Percentiles rank a stretch among this genome's conserved stretches.
Conservation (phyloP, 1,140 invertebrate species). For the Pantala flavescens region DNA sequence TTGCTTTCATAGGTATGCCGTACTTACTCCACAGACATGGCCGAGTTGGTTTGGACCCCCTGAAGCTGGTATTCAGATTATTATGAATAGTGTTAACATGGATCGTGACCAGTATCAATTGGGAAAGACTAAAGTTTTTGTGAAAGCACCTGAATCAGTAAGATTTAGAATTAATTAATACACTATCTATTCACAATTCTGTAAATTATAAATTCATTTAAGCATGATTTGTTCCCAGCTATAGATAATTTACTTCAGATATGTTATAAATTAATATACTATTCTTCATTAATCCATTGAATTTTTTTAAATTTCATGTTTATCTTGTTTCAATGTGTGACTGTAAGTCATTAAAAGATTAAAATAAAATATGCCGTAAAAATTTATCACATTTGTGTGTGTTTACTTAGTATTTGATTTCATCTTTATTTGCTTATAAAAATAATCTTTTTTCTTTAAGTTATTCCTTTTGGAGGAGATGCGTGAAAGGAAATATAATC, state of each 20-base stretch:
- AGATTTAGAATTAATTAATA: too few species aligned
- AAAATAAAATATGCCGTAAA: too few species aligned
- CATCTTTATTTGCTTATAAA: too few species aligned
- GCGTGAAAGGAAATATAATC: slow-evolving; percentile 59
- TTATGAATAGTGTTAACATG: slow-evolving; percentile 50
- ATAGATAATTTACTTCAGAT: slow-evolving; percentile 5
- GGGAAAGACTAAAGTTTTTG: slow-evolving; percentile 61
- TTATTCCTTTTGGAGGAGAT: slow-evolving; percentile 64
- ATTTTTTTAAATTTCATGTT: too few species aligned
- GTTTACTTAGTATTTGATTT: too few species aligned
- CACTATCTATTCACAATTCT: too few species aligned
- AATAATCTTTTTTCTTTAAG: slow-evolving; percentile 30
- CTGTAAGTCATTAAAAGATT: too few species aligned
- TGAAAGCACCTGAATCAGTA: slow-evolving; percentile 67
- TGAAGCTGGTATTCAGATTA: slow-evolving; percentile 46
- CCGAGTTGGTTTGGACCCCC: slow-evolving; percentile 50
- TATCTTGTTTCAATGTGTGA: too few species aligned
- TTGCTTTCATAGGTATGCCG: slow-evolving; percentile 45
- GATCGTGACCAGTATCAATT: slow-evolving; percentile 58
- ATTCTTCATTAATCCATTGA: too few species aligned
- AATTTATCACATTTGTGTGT: too few species aligned
- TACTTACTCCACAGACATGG: slow-evolving; percentile 60
- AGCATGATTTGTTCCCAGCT: neutral
- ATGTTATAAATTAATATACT: neutral
- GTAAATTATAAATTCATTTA: neutral